phyloP scores from a whole-genome alignment of 1,140 invertebrate species.

The Mizuhopecten yessoensis region DNA sequence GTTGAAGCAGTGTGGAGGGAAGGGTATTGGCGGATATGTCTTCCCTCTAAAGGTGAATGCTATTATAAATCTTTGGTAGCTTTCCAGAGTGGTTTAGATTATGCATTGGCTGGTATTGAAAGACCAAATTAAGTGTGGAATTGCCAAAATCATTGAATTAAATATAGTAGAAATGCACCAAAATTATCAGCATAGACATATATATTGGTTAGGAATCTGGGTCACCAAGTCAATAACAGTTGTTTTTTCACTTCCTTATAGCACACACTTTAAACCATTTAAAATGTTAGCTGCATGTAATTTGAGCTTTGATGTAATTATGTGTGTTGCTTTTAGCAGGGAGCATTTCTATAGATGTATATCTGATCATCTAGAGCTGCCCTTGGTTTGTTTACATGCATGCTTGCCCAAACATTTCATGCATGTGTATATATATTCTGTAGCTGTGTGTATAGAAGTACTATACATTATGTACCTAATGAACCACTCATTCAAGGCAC shows the following conservation, averaged over 20 bases:
- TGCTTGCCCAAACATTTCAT: constrained; percentile 16
- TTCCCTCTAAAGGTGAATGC: constrained; percentile 21
- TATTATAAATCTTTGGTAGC: neutral
- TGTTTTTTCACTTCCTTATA: neutral
- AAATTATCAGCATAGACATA: constrained; percentile 3
- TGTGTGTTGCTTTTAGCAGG: constrained; percentile 33
- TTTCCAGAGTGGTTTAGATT: neutral
- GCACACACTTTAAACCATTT: constrained; percentile 15
- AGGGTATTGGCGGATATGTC: neutral
- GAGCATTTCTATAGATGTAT: constrained; percentile 16
- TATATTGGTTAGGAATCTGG: constrained; percentile 11
- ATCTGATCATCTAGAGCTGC: neutral
- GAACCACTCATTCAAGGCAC: neutral
- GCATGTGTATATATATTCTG: constrained; percentile 5
- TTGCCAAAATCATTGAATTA: neutral
- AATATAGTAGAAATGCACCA: neutral
- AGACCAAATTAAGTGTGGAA: neutral
- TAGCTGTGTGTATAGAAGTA: neutral
- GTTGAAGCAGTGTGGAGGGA: neutral
- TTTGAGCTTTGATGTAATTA: constrained; percentile 8
- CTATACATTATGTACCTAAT: neutral
- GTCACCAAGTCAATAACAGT: neutral
- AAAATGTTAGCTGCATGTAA: neutral
- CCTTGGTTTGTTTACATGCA: neutral
- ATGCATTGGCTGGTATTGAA: neutral